Base-by-base conservation (phyloP, 2,113 vertebrate genomes). In the Mesocricetus auratus region DNA sequence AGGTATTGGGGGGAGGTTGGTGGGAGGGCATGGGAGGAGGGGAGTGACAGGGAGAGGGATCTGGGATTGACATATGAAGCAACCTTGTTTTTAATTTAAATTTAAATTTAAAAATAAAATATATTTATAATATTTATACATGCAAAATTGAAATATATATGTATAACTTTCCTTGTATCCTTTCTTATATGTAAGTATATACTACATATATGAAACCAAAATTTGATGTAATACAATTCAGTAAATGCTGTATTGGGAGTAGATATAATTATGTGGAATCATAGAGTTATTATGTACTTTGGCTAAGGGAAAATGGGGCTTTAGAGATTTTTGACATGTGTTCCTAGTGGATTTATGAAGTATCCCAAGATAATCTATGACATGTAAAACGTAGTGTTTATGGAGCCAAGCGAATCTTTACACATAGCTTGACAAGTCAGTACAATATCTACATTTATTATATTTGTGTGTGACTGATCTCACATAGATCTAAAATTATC, bases 161-260 rank as follows among this genome's bases (percentile, higher is more conserved):
- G 22, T n/a, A 24, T 58, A 56, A 53, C 21, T 58, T 81, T 81
- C 4, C 10, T 31, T 81, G 29, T n/a, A 58, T 74, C 66, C 81
- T 83, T 31, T 21, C 36, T 71, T 71, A 22, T 87, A 73, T 10
- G 24, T 8, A 89, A 68, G 68, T 74, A 24, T 87, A 17, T 91
- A 45, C 13, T 73, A 36, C 1, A 60, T 47, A 12, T 64, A 39
- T 90, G 33, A 89, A 71, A 5, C 5, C 29, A 94, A 77, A 42
- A 92, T 85, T 26, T 81, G 87, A 86, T 78, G 3, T 74, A 93
- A 73, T 85, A 74, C 7, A 92, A 96, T 42, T 89, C 71, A 73
- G 5, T 68, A 86, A 93, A 89, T 22, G 12, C 4, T 56, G 3
- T 31, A 77, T 68, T 91, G 42, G 16, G 64, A 95, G 26, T 86